A percentile compares a stretch with the other conserved stretches of the same genome.
Conservation (phyloP, 2,113 vertebrate genomes). For the Elaphurus davidianus region DNA sequence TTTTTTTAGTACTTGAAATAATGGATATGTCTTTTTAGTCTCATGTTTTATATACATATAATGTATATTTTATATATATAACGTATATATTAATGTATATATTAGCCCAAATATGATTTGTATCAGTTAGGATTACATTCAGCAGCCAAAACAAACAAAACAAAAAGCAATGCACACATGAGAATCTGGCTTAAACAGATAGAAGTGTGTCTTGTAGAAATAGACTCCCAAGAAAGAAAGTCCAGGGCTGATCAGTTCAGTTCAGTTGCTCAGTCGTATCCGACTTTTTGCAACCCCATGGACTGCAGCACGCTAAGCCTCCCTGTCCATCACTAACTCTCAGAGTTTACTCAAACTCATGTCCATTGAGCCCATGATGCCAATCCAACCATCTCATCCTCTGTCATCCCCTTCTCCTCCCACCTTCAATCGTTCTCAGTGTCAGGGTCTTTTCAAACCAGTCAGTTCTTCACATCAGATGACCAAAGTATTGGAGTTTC, state of each 20-base stretch:
- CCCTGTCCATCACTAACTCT: background rate
- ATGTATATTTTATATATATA: background rate
- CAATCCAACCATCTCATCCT: background rate
- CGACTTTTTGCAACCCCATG: fast-evolving
- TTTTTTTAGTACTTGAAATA: slow-evolving; percentile 16
- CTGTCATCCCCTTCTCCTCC: background rate
- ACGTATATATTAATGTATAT: background rate
- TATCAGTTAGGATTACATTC: background rate
- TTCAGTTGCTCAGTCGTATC: background rate
- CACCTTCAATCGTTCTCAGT: background rate
- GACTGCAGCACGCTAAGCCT: background rate
- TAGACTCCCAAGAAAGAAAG: background rate
- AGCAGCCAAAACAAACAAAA: background rate
- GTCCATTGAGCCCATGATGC: background rate
- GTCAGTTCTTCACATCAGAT: background rate
- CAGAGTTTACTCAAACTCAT: background rate
- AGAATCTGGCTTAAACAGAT: background rate
- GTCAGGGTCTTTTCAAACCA: background rate
- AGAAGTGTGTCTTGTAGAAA: background rate
- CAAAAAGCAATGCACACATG: background rate
- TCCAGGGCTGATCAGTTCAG: background rate
- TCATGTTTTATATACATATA: background rate
- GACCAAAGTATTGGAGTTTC: background rate
- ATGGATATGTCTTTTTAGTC: background rate
- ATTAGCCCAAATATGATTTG: background rate